These are phyloP conservation scores for Onychostruthus taczanowskii DNA, from an alignment of 2,113 vertebrate species.

Conservation along the genomic window DNA sequence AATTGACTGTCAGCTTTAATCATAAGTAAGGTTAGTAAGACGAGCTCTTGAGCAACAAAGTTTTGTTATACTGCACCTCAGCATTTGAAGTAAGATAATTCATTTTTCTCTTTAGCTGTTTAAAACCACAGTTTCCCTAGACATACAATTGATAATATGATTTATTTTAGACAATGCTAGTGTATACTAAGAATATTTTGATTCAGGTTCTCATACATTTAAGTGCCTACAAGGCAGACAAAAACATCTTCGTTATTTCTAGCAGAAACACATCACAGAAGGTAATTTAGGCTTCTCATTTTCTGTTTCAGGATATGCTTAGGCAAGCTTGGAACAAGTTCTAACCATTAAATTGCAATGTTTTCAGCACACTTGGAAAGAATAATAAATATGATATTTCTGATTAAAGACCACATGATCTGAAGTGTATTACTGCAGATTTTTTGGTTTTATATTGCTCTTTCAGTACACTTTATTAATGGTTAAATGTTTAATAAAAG, in stretches of 20 bases:
- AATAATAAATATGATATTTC: not conserved
- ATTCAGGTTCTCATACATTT: not conserved
- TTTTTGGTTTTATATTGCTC: not conserved
- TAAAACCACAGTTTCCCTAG: not conserved
- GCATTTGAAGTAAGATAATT: not conserved
- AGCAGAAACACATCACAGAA: not conserved
- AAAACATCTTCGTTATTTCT: not conserved
- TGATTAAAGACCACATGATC: not conserved
- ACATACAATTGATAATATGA: not conserved
- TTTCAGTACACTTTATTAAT: not conserved
- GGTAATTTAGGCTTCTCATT: not conserved
- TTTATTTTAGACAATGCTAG: not conserved
- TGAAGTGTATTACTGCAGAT: not conserved
- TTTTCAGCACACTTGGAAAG: not conserved
- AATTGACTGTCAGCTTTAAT: not conserved
- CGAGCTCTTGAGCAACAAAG: not conserved
- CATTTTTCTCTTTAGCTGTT: not conserved
- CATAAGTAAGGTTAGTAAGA: not conserved
- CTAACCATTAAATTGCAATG: not conserved
- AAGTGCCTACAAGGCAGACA: not conserved
- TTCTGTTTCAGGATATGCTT: not conserved
- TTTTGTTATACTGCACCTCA: not conserved
- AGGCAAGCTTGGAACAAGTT: not conserved
- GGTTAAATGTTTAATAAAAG: not conserved
- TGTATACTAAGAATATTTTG: not conserved